Evolutionary conservation across 1,140 invertebrate genomes (phyloP), one percentile per base, ranked within the genome.

Genomic region (Brachionus rubens): DNA sequence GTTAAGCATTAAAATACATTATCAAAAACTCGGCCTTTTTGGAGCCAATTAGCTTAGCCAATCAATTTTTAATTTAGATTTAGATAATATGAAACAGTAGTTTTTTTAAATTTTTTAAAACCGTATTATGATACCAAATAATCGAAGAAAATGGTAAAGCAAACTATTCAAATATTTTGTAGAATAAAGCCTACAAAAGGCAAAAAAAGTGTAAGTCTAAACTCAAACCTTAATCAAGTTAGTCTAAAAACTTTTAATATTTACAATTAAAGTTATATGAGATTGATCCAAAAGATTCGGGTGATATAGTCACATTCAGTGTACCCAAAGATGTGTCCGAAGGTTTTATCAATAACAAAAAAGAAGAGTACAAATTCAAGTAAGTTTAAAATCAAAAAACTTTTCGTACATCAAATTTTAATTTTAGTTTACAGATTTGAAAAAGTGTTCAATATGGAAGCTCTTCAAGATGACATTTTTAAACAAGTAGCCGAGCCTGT

Each of bases 61-160:
- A n/a, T n/a, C n/a, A n/a, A n/a, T n/a, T n/a, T n/a, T n/a, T n/a
- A n/a, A n/a, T n/a, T n/a, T n/a, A n/a, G n/a, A n/a, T n/a, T n/a
- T n/a, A n/a, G n/a, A n/a, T n/a, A n/a, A n/a, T n/a, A n/a, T n/a
- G n/a, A n/a, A n/a, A n/a, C n/a, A n/a, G n/a, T n/a, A n/a, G n/a
- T n/a, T n/a, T n/a, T n/a, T n/a, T n/a, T n/a, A n/a, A n/a, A n/a
- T n/a, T n/a, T n/a, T n/a, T n/a, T n/a, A n/a, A n/a, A n/a, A n/a
- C n/a, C n/a, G n/a, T n/a, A n/a, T n/a, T n/a, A n/a, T n/a, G n/a
- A n/a, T n/a, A n/a, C n/a, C n/a, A n/a, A n/a, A n/a, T n/a, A n/a
- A n/a, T n/a, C n/a, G n/a, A n/a, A n/a, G n/a, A 78, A 67, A 36
- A 85, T 84, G 83, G 83, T 85, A 14, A 84, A 84, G 78, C 83